Percentiles rank a stretch among this genome's conserved stretches.
These are phyloP conservation scores for Rhynchonema sp. DNA, from an alignment of 2,888 invertebrate species.

Conservation along the genomic window DNA sequence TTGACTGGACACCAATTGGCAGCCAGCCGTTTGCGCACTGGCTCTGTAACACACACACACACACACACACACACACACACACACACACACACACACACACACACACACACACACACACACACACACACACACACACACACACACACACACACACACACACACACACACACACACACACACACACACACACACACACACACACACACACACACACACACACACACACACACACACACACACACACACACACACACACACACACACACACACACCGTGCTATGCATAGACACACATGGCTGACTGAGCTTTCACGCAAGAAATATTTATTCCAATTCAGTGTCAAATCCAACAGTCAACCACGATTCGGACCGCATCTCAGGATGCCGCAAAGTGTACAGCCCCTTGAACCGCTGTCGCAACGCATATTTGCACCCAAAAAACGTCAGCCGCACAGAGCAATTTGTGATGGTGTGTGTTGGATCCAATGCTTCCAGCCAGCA, in stretches of 20 bases:
- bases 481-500: no score
- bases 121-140: constrained; percentile 2
- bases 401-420: no score
- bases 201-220: constrained; percentile 6
- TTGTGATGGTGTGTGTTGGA: no score
- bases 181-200: constrained; percentile 3
- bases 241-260: constrained; percentile 6
- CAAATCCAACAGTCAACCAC: no score
- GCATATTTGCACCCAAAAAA: no score
- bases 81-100: constrained; percentile 1
- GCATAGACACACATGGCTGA: constrained; percentile 5
- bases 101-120: constrained; percentile 1
- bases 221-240: constrained; percentile 6
- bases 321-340: no score
- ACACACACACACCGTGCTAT: constrained; percentile 3
- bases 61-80: constrained; percentile 2
- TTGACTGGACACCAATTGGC: no score
- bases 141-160: neutral
- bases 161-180: constrained; percentile 1
- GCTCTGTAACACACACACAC: constrained; percentile 1
- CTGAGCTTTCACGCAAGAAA: no score
- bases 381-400: no score
- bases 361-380: no score
- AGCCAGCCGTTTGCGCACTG: no score
- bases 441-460: no score